Evolutionary conservation across 2,888 invertebrate species (phyloP).

Genomic region (Cloeon dipterum): DNA sequence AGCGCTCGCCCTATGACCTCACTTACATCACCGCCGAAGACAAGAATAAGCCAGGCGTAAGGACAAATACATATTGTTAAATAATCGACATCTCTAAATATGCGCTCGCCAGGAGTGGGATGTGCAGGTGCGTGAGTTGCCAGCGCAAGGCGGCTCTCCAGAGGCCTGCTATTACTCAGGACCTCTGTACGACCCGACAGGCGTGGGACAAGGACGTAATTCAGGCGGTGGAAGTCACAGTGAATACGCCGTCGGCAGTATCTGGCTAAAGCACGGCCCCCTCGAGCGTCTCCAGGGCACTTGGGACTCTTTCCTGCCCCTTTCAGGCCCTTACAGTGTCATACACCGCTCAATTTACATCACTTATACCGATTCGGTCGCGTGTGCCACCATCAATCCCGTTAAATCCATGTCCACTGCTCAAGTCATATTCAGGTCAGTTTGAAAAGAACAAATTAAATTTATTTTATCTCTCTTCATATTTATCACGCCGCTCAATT

Average conservation of each 20-base stretch:
- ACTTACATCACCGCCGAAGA: slow-evolving; percentile 34
- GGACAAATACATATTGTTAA: too few species aligned
- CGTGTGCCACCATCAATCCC: slow-evolving; percentile 3
- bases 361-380: background rate
- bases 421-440: slow-evolving; percentile 55
- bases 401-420: slow-evolving; percentile 34
- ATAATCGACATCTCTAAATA: too few species aligned
- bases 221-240: slow-evolving; percentile 50
- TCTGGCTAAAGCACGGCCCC: slow-evolving; percentile 3
- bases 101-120: too few species aligned
- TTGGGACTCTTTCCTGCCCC: slow-evolving; percentile 66
- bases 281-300: slow-evolving; percentile 1
- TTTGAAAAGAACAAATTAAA: too few species aligned
- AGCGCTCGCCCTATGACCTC: slow-evolving; percentile 63
- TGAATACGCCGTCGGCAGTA: slow-evolving; percentile 60
- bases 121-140: slow-evolving; percentile 1
- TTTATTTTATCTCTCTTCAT: too few species aligned
- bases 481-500: too few species aligned
- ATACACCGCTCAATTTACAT: slow-evolving; percentile 48
- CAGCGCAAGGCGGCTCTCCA: background rate
- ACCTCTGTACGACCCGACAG: background rate
- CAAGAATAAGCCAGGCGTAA: slow-evolving; percentile 8
- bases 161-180: background rate
- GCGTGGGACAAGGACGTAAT: background rate
- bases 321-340: slow-evolving; percentile 57